A percentile compares a stretch with the other conserved stretches of the same genome.
Conservation (phyloP, 2,113 vertebrate genomes). For the Spizaetus ornatus region DNA sequence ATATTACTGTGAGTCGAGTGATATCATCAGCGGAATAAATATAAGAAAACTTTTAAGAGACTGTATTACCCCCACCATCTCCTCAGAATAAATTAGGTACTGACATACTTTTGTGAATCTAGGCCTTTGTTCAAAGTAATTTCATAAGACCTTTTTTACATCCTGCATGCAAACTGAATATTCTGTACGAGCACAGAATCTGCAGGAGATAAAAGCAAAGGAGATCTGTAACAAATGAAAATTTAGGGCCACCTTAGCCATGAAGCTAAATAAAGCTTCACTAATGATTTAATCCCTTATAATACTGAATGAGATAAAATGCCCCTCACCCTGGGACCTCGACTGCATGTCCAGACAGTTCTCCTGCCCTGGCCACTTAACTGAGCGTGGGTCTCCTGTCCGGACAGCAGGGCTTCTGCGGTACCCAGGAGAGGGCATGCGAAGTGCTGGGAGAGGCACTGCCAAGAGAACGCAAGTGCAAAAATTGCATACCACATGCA, state of each 20-base stretch:
- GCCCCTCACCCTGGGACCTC: not conserved
- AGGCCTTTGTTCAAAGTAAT: not conserved
- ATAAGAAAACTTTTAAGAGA: not conserved
- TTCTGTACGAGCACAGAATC: not conserved
- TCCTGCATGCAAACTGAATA: not conserved
- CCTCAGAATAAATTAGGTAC: not conserved
- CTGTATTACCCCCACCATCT: not conserved
- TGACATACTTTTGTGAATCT: not conserved
- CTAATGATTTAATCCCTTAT: not conserved
- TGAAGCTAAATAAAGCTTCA: not conserved
- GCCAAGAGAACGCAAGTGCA: not conserved
- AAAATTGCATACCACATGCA: not conserved
- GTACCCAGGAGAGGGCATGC: not conserved
- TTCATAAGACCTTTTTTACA: not conserved
- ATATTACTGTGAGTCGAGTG: not conserved
- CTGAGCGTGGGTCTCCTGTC: rapidly evolving
- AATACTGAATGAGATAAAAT: not conserved
- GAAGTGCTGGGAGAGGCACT: not conserved
- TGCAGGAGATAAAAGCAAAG: not conserved
- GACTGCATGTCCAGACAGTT: not conserved
- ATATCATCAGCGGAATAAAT: not conserved
- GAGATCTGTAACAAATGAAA: not conserved
- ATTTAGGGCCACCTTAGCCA: not conserved
- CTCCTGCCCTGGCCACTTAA: not conserved
- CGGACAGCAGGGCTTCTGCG: not conserved